A percentile compares a stretch with the other conserved stretches of the same genome.
phyloP scores from a whole-genome alignment of 2,888 invertebrate species.

The Drosophila tripunctata region DNA sequence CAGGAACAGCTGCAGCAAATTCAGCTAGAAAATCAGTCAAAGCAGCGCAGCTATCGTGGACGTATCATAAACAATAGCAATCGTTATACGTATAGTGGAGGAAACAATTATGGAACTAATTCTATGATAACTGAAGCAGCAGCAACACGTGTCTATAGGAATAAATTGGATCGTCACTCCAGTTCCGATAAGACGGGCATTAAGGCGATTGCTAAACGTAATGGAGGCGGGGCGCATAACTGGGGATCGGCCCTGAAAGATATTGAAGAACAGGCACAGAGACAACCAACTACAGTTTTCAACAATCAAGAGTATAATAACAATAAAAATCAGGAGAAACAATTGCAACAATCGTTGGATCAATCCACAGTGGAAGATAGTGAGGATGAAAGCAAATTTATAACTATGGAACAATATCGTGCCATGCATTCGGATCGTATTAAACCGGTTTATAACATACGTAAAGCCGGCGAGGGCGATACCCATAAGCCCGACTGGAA shows the following conservation, averaged over 20 bases:
- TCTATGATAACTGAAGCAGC: no score
- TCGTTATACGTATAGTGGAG: not conserved
- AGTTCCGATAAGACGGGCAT: conserved; percentile 26
- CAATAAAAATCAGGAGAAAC: not conserved
- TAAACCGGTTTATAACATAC: conserved; percentile 43
- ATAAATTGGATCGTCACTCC: conserved; percentile 29
- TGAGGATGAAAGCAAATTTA: conserved; percentile 17
- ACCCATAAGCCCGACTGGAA: conserved; percentile 21
- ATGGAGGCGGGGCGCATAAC: conserved; percentile 38
- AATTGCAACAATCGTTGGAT: not conserved
- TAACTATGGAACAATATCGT: conserved; percentile 46
- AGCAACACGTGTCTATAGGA: no score
- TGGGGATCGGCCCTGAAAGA: conserved; percentile 38
- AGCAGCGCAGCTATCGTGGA: conserved; percentile 1
- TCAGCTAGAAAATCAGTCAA: not conserved
- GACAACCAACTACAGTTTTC: no score
- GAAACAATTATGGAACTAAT: not conserved
- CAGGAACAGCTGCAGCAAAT: not conserved
- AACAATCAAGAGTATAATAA: not conserved
- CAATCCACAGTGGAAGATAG: not conserved
- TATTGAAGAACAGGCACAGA: conserved; percentile 11
- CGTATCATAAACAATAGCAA: conserved; percentile 26
- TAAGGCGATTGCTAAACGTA: conserved; percentile 29
- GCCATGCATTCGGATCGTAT: conserved; percentile 11
- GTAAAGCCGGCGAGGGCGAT: conserved; percentile 43